phyloP scores from a whole-genome alignment of 2,113 vertebrate genomes.

The Bos taurus region DNA sequence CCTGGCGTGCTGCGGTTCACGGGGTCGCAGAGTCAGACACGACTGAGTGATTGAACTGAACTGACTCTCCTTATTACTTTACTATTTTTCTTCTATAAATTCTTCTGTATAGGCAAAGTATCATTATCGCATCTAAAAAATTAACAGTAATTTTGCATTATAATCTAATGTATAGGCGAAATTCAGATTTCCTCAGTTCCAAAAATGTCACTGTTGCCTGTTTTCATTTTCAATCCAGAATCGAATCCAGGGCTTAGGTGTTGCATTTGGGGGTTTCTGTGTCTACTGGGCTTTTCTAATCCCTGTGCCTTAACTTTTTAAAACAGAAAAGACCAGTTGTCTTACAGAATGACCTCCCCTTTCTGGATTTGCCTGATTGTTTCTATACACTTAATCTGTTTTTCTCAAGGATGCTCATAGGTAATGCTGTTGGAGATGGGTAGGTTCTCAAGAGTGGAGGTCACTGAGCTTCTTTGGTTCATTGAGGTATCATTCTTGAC shows the following conservation, averaged over 20 bases:
- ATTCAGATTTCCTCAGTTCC: not conserved
- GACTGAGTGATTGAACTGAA: not conserved
- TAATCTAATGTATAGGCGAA: not conserved
- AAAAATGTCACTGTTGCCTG: not conserved
- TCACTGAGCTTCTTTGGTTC: not conserved
- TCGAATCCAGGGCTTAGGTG: not conserved
- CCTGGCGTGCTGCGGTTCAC: not conserved
- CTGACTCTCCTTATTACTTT: not conserved
- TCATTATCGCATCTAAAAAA: not conserved
- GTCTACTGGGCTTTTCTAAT: not conserved
- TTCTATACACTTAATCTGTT: not conserved
- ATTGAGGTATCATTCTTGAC: not conserved
- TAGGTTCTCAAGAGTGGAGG: not conserved
- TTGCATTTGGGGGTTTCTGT: not conserved
- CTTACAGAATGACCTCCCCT: not conserved
- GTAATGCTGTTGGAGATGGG: not conserved
- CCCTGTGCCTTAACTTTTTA: not conserved
- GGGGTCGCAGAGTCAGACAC: not conserved
- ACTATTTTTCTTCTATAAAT: constrained; percentile 1
- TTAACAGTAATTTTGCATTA: not conserved
- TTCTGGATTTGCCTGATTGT: not conserved
- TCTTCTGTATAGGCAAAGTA: not conserved
- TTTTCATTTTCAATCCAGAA: not conserved
- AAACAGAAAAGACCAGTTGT: not conserved
- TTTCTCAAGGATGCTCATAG: not conserved